A percentile compares a stretch with the other conserved stretches of the same genome.
phyloP scores from a whole-genome alignment of 2,113 vertebrate genomes.

The Irena cyanogastra region DNA sequence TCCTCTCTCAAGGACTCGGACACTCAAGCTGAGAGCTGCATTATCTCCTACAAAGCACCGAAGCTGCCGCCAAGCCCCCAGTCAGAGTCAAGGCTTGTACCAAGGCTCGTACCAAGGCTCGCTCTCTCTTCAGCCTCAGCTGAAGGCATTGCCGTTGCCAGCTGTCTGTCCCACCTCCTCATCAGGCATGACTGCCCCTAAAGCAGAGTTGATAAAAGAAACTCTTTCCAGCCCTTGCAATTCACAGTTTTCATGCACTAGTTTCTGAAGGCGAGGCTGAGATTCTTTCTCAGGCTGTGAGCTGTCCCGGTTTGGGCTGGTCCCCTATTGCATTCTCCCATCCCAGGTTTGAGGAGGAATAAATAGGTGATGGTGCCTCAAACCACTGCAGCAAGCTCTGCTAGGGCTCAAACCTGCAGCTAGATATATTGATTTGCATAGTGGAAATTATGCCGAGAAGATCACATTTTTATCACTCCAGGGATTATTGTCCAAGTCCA shows the following conservation, averaged over 20 bases:
- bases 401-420: background rate
- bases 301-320: background rate
- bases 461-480: background rate
- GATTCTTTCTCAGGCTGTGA: background rate
- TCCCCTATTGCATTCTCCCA: background rate
- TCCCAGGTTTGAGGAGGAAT: background rate
- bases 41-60: background rate
- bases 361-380: background rate
- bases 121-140: too few relatives aligned
- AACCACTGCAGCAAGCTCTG: background rate
- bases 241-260: background rate
- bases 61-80: rapidly evolving
- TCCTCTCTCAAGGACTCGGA: background rate
- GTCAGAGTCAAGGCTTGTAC: background rate
- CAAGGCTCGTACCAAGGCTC: background rate
- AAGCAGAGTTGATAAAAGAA: background rate
- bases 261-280: background rate
- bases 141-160: rapidly evolving
- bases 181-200: background rate
- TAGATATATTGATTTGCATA: background rate
- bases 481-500: background rate
- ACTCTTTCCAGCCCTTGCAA: background rate
- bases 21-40: background rate
- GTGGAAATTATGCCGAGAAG: background rate
- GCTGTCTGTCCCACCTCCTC: background rate